Base-by-base conservation (phyloP, 2,113 vertebrate genomes). In the Aleadryas rufinucha region DNA sequence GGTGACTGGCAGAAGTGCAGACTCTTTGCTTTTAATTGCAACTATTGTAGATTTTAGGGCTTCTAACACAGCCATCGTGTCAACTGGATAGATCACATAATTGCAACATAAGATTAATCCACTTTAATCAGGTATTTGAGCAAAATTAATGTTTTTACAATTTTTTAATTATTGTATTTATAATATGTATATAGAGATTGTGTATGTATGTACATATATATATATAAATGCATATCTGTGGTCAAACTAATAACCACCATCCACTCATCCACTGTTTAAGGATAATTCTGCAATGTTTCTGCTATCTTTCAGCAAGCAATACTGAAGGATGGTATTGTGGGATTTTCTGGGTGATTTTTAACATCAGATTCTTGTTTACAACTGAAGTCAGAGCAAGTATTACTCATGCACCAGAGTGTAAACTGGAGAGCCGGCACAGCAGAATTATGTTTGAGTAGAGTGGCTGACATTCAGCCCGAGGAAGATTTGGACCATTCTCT, bases 131-230 rank as follows among this genome's bases (percentile, higher is more conserved):
- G 63, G 74, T 94, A 77, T 89, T 61, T 70, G 66, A 93, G 83
- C 65, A 93, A 81, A 91, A 56, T 69, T 45, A 39, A n/a, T 93
- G 97, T 97, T 96, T 97, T 94, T 98, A 93, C 90, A 68, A 7
- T 45, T 72, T 89, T 90, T 60, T 81, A 94, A 76, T 90, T 72
- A 10, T 24, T 82, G 87, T 96, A 61, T 97, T 94, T 98, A 95
- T 97, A 92, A 94, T 61, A n/a, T 93, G 65, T 94, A 52, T 89
- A 96, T 96, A 89, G 49, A 81, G 69, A 85, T 10, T 79, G 39
- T 89, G 7, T 71, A 19, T 93, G 42, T 85, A 6, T 45, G 70
- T 90, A 79, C 10, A 71, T 39, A 39, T 65, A 39, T 39, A 28
- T 71, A 11, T 79, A 70, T 42, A 52, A 26, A 83, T 39, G 65